A percentile compares a stretch with the other conserved stretches of the same genome.
These are phyloP conservation scores for Pantelozetes paolii DNA, from an alignment of 2,888 invertebrate genomes.

Conservation along the genomic window DNA sequence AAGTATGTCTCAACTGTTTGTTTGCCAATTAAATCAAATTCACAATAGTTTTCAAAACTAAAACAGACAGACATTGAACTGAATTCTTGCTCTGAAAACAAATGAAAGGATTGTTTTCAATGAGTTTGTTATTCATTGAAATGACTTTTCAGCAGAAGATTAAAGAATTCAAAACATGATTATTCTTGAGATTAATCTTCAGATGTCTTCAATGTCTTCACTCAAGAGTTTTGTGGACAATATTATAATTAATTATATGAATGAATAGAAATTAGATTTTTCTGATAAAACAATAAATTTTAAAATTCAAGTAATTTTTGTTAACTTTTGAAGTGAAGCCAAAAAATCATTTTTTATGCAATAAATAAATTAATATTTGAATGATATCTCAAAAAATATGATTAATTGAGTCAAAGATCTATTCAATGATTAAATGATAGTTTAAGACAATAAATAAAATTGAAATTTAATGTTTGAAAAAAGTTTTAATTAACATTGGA, in stretches of 20 bases:
- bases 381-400: too few relatives aligned
- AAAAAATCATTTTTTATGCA: neutral
- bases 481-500: neutral
- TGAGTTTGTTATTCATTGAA: too few relatives aligned
- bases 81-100: neutral
- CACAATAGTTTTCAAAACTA: neutral
- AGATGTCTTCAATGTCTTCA: too few relatives aligned
- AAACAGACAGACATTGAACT: slow-evolving; percentile 2
- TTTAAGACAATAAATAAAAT: neutral
- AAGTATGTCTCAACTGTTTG: neutral
- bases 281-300: neutral
- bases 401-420: too few relatives aligned
- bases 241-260: neutral
- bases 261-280: too few relatives aligned
- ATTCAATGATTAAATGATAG: too few relatives aligned
- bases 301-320: neutral
- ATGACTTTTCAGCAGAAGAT: too few relatives aligned
- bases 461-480: neutral
- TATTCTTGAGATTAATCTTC: too few relatives aligned
- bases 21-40: neutral
- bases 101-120: too few relatives aligned
- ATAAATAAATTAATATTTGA: too few relatives aligned
- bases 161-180: too few relatives aligned
- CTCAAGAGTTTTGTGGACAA: too few relatives aligned
- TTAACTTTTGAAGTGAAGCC: slow-evolving; percentile 1